These are phyloP conservation scores for Entelurus aequoreus DNA, from an alignment of 2,113 vertebrate genomes.

Conservation along the genomic window DNA sequence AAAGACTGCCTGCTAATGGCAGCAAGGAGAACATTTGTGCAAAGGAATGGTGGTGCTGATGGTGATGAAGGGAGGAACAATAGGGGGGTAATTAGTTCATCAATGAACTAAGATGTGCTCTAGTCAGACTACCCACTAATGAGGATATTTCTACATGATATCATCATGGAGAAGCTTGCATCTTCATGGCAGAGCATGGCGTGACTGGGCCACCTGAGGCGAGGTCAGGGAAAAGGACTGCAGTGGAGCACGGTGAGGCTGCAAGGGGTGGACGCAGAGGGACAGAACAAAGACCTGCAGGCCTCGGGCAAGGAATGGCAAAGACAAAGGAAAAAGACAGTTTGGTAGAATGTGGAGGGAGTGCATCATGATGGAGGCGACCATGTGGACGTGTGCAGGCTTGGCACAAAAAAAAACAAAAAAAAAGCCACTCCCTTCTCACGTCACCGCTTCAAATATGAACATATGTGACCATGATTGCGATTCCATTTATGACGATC, in stretches of 20 bases:
- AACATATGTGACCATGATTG: background rate
- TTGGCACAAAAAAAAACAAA: background rate
- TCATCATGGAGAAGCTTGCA: too few species aligned
- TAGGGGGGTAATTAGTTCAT: constrained; percentile 4
- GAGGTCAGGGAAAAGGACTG: constrained; percentile 48
- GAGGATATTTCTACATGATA: constrained; percentile 9
- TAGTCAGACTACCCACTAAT: background rate
- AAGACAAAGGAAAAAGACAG: constrained; percentile 33
- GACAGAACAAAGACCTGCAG: constrained; percentile 55
- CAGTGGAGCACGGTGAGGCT: constrained; percentile 48
- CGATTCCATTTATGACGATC: background rate
- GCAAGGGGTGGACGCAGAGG: constrained; percentile 49
- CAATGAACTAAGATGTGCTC: background rate
- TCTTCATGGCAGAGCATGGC: constrained; percentile 7
- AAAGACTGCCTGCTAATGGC: constrained; percentile 25
- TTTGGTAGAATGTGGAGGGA: constrained; percentile 10
- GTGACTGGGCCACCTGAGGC: constrained; percentile 40
- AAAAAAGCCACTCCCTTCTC: constrained; percentile 53
- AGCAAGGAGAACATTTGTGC: constrained; percentile 17
- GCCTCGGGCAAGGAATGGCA: constrained; percentile 16
- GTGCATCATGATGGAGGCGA: constrained; percentile 27
- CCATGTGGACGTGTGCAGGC: constrained; percentile 33
- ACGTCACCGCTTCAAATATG: constrained; percentile 4
- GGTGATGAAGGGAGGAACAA: constrained; percentile 17
- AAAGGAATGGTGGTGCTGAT: constrained; percentile 11